Conservation (phyloP, 2,113 vertebrate species). For the Ptyas mucosa region DNA sequence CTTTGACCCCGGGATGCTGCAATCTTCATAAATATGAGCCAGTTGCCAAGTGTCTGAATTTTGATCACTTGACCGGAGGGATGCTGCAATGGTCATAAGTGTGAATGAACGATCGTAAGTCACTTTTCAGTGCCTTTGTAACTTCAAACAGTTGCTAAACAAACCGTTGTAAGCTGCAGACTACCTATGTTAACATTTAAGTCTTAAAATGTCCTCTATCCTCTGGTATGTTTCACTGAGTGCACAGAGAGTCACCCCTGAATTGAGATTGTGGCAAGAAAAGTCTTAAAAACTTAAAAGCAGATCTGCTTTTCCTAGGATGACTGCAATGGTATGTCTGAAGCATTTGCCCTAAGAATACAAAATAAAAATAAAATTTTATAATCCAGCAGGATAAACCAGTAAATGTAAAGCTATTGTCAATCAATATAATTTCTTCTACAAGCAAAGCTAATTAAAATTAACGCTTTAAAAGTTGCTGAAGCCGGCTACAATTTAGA, state of each 20-base stretch:
- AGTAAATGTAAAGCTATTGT: neutral
- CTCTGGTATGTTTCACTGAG: neutral
- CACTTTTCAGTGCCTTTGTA: neutral
- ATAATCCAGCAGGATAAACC: neutral
- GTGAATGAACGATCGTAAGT: neutral
- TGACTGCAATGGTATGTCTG: neutral
- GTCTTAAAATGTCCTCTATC: neutral
- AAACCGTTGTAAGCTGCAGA: neutral
- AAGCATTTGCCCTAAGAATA: neutral
- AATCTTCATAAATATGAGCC: neutral
- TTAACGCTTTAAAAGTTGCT: neutral
- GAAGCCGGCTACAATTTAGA: neutral
- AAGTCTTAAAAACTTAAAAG: neutral
- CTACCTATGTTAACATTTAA: neutral
- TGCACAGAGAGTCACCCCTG: neutral
- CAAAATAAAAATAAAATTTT: neutral
- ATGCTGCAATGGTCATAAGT: neutral
- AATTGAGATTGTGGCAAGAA: neutral
- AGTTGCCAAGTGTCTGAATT: neutral
- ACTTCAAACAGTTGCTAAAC: neutral
- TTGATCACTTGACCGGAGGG: neutral
- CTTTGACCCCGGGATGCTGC: neutral
- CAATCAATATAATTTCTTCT: neutral
- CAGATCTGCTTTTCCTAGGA: neutral
- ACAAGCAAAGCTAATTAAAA: neutral